These are phyloP conservation scores for Proisotoma minuta DNA, from an alignment of 2,888 invertebrate species.

Conservation along the genomic window DNA sequence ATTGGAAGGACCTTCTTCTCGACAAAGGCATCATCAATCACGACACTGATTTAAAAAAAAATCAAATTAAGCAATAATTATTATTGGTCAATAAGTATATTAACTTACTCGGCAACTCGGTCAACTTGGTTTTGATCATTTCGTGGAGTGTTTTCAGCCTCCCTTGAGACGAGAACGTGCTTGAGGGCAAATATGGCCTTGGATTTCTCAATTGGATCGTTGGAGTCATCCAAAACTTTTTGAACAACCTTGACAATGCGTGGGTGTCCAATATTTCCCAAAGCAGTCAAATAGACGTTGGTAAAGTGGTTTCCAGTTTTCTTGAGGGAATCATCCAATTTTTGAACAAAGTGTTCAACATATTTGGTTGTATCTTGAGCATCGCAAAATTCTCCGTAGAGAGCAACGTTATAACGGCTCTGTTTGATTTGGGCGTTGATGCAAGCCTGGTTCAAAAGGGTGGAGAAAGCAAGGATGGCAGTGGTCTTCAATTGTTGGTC, in stretches of 20 bases:
- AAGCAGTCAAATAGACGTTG: slow-evolving; percentile 47
- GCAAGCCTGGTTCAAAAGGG: slow-evolving; percentile 49
- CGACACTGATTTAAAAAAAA: slow-evolving; percentile 21
- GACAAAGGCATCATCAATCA: slow-evolving; percentile 34
- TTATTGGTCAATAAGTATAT: not conserved
- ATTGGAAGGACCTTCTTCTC: slow-evolving; percentile 45
- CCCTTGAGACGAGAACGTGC: slow-evolving; percentile 41
- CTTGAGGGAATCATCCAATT: slow-evolving; percentile 27
- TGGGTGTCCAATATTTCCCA: slow-evolving; percentile 50
- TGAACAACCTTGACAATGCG: slow-evolving; percentile 48
- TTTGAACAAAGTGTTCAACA: slow-evolving; percentile 38
- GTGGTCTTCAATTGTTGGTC: slow-evolving; percentile 43
- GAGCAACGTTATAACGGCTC: slow-evolving; percentile 46
- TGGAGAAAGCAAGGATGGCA: slow-evolving; percentile 48
- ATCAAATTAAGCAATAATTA: not conserved
- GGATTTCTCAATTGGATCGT: slow-evolving; percentile 46
- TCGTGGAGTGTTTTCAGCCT: slow-evolving; percentile 34
- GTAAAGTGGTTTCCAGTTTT: slow-evolving; percentile 36
- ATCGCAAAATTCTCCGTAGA: slow-evolving; percentile 47
- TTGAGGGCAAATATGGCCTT: slow-evolving; percentile 50
- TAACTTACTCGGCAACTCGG: slow-evolving; percentile 23
- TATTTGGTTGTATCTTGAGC: slow-evolving; percentile 37
- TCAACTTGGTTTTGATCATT: slow-evolving; percentile 22
- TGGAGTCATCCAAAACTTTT: slow-evolving; percentile 46
- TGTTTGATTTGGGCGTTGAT: slow-evolving; percentile 42